Percentiles rank a stretch among this genome's conserved stretches.
Conservation (phyloP, 1,140 invertebrate genomes). For the Hylyphantes graminicola region DNA sequence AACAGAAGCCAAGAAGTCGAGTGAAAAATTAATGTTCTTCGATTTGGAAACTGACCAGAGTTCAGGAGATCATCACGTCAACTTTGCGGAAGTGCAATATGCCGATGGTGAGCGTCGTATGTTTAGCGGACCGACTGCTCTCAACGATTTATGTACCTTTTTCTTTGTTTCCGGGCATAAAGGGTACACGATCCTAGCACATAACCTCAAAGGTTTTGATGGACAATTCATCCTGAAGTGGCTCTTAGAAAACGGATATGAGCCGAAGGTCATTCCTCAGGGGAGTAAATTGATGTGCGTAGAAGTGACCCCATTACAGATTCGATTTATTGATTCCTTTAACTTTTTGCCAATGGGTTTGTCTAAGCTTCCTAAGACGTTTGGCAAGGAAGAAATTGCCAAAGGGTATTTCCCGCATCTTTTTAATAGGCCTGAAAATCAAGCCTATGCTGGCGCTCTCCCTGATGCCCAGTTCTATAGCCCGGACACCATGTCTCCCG, state of each 20-base stretch:
- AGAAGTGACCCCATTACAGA: neutral
- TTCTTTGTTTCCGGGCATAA: neutral
- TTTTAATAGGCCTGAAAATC: constrained; percentile 59
- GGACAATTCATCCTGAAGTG: constrained; percentile 22
- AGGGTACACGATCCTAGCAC: constrained; percentile 8
- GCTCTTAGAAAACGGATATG: neutral
- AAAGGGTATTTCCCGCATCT: constrained; percentile 51
- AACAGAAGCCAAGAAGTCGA: too few relatives aligned
- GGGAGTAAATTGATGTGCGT: neutral
- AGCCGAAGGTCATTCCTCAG: constrained; percentile 9
- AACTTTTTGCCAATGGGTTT: constrained; percentile 57
- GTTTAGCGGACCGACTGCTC: neutral
- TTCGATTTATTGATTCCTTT: neutral
- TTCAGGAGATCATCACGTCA: neutral
- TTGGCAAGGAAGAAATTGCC: constrained; percentile 21
- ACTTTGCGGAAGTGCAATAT: constrained; percentile 8
- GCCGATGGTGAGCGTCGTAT: neutral
- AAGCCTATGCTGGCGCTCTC: neutral
- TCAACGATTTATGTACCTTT: neutral
- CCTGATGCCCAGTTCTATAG: neutral
- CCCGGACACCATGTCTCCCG: neutral
- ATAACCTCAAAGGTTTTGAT: constrained; percentile 43
- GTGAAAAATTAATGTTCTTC: too few relatives aligned
- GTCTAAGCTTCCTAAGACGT: constrained; percentile 12
- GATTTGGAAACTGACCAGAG: too few relatives aligned